Evolutionary conservation across 2,113 vertebrate genomes (phyloP).

Genomic region (Malurus cyaneus): DNA sequence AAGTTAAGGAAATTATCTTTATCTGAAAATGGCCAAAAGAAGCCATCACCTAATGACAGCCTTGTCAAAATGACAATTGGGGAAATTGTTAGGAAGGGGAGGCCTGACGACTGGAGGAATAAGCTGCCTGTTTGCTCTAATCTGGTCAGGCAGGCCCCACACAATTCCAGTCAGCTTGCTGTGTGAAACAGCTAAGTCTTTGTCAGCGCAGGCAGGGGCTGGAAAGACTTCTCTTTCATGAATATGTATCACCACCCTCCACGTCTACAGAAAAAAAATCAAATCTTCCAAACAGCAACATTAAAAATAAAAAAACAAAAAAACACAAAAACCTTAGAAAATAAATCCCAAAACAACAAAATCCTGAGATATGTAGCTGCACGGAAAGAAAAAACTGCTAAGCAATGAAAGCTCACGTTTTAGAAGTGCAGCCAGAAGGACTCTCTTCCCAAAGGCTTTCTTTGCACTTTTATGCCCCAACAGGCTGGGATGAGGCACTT

Average conservation of each 20-base stretch:
- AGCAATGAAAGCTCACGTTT: constrained; percentile 43
- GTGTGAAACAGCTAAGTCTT: constrained; percentile 79
- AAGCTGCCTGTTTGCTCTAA: constrained; percentile 74
- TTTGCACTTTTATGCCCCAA: constrained; percentile 24
- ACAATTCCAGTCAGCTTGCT: constrained; percentile 73
- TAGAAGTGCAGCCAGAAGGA: constrained; percentile 16
- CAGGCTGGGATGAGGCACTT: constrained; percentile 18
- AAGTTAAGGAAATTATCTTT: constrained; percentile 83
- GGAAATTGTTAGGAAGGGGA: constrained; percentile 76
- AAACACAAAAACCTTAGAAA: neutral
- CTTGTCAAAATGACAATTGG: constrained; percentile 80
- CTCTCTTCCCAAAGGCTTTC: constrained; percentile 27
- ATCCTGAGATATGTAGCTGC: neutral
- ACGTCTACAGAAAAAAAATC: constrained; percentile 44
- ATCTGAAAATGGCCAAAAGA: constrained; percentile 81
- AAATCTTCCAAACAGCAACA: constrained; percentile 49
- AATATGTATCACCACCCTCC: constrained; percentile 77
- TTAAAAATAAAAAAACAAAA: neutral
- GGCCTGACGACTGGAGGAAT: constrained; percentile 68
- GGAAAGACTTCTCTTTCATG: constrained; percentile 74
- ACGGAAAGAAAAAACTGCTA: neutral
- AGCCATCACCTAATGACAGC: constrained; percentile 81
- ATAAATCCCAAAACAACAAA: constrained; percentile 9
- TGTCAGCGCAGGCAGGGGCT: constrained; percentile 70
- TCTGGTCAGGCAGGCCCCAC: constrained; percentile 73